phyloP scores from a whole-genome alignment of 2,113 vertebrate genomes.

The Charina bottae region DNA sequence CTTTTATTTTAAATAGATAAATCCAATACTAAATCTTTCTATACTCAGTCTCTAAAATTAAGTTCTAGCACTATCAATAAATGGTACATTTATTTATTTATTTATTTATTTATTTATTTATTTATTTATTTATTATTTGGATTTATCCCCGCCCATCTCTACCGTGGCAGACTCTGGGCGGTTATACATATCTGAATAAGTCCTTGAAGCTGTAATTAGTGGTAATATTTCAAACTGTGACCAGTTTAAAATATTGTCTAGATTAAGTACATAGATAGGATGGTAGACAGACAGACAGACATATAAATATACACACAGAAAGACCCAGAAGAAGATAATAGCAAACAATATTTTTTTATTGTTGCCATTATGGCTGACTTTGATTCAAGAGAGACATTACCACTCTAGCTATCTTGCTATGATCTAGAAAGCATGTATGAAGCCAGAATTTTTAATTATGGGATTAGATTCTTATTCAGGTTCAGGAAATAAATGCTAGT shows the following conservation, averaged over 20 bases:
- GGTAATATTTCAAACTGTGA: constrained; percentile 25
- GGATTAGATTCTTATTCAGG: constrained; percentile 29
- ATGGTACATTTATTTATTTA: no score
- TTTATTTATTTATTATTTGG: no score
- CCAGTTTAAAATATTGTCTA: constrained; percentile 52
- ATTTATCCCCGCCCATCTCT: no score
- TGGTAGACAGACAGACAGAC: neutral
- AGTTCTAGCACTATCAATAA: constrained; percentile 52
- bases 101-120: no score
- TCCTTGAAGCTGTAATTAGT: constrained; percentile 33
- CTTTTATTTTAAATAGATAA: constrained; percentile 19
- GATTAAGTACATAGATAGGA: neutral
- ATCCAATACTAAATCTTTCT: constrained; percentile 42
- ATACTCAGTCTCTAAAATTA: constrained; percentile 54
- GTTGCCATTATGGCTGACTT: neutral
- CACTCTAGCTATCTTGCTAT: constrained; percentile 13
- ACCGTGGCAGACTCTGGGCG: no score
- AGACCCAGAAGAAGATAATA: neutral
- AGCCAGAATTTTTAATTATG: constrained; percentile 8
- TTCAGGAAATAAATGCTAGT: neutral
- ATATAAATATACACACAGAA: neutral
- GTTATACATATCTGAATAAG: constrained; percentile 9
- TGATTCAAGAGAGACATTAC: neutral
- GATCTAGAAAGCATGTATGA: constrained; percentile 24
- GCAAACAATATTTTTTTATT: neutral